Percentiles rank a stretch among this genome's conserved stretches.
Conservation (phyloP, 2,113 vertebrate species). For the Rynchops niger region DNA sequence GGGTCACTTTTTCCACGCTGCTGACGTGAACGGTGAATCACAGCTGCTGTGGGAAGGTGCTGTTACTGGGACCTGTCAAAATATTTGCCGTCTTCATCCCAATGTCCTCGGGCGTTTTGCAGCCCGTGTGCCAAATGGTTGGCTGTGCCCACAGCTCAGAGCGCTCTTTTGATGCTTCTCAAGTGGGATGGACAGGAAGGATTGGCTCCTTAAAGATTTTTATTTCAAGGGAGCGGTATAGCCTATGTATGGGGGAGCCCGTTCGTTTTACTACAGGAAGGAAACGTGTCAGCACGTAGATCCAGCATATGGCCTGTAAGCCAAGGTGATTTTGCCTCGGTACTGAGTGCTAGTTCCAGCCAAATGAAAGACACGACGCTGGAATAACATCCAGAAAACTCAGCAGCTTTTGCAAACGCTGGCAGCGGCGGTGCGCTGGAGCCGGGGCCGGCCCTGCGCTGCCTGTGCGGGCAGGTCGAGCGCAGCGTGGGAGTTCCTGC, state of each 20-base stretch:
- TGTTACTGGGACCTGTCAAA: neutral
- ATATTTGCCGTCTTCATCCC: neutral
- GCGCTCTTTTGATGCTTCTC: neutral
- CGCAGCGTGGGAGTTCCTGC: neutral
- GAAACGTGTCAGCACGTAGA: neutral
- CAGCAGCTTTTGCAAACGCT: neutral
- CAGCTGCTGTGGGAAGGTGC: neutral
- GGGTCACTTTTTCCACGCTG: neutral
- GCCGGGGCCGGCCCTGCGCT: neutral
- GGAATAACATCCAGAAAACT: neutral
- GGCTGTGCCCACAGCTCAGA: neutral
- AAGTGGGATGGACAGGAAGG: neutral
- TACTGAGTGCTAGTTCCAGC: neutral
- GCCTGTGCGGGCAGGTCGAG: neutral
- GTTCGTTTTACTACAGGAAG: neutral
- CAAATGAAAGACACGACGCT: neutral
- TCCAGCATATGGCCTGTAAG: neutral
- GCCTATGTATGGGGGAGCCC: neutral
- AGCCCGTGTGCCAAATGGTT: fast-evolving
- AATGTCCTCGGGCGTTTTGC: fast-evolving
- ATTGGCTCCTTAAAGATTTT: neutral
- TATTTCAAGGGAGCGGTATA: neutral
- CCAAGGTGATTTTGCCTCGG: neutral
- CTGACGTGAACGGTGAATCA: slow-evolving; percentile 8
- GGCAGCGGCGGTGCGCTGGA: neutral